These are phyloP conservation scores for Pheucticus melanocephalus DNA, from an alignment of 2,113 vertebrate species.

Conservation along the genomic window DNA sequence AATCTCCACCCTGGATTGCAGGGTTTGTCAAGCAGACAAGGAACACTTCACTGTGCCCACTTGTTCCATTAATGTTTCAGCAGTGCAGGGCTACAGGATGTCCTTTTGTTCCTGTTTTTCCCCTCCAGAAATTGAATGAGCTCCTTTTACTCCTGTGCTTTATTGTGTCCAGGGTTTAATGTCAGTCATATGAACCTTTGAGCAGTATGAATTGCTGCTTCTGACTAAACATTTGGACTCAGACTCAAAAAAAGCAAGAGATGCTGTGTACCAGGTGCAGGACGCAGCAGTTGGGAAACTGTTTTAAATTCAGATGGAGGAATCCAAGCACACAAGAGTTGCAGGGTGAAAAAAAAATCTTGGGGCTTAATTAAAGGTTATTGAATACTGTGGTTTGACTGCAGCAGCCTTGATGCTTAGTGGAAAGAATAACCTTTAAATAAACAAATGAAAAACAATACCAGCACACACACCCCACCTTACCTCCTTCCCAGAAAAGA, in stretches of 20 bases:
- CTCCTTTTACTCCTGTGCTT: background rate
- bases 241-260: background rate
- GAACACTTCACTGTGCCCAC: background rate
- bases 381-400: background rate
- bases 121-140: background rate
- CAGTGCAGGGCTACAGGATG: background rate
- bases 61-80: background rate
- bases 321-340: background rate
- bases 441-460: background rate
- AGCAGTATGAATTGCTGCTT: background rate
- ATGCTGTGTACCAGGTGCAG: background rate
- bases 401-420: background rate
- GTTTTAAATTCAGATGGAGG: background rate
- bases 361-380: background rate
- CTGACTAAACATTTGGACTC: background rate
- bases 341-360: background rate
- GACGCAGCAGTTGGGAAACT: background rate
- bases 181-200: slow-evolving; percentile 2
- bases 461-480: background rate
- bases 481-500: background rate
- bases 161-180: background rate
- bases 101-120: background rate
- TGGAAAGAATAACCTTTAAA: background rate
- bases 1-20: background rate
- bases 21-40: background rate